Evolutionary conservation across 2,113 vertebrate species (phyloP).

Genomic region (Dasyornis broadbenti): DNA sequence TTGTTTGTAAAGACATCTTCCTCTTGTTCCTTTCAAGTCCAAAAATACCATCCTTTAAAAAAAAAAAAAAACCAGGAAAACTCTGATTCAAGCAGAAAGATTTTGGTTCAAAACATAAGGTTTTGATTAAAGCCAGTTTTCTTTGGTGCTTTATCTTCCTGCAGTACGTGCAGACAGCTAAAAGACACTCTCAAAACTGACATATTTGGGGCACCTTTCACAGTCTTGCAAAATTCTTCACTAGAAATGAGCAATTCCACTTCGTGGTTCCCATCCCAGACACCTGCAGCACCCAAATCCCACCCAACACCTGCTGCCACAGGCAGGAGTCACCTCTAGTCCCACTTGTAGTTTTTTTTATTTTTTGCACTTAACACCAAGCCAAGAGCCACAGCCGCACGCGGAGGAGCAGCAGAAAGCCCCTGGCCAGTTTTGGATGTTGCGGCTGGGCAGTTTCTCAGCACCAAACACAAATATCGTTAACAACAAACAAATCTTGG

Average conservation of each 20-base stretch:
- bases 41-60: background rate
- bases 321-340: fast-evolving
- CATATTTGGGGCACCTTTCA: fast-evolving
- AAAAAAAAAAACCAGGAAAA: no score
- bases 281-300: background rate
- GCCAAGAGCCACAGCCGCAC: background rate
- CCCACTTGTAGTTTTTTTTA: fast-evolving
- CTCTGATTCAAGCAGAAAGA: background rate
- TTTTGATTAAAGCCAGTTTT: background rate
- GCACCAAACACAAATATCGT: background rate
- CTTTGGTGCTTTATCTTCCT: background rate
- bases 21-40: no score
- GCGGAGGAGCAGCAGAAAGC: fast-evolving
- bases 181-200: background rate
- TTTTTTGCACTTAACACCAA: fast-evolving
- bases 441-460: background rate
- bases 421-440: background rate
- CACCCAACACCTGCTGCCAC: fast-evolving
- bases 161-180: background rate
- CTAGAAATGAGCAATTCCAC: fast-evolving
- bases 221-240: fast-evolving
- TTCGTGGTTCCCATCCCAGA: fast-evolving
- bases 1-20: no score
- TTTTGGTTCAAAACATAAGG: background rate
- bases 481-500: background rate